Evolutionary conservation across 2,888 invertebrate species (phyloP), one percentile per base, ranked within the genome.

Genomic region (Eupithecia exiguata): DNA sequence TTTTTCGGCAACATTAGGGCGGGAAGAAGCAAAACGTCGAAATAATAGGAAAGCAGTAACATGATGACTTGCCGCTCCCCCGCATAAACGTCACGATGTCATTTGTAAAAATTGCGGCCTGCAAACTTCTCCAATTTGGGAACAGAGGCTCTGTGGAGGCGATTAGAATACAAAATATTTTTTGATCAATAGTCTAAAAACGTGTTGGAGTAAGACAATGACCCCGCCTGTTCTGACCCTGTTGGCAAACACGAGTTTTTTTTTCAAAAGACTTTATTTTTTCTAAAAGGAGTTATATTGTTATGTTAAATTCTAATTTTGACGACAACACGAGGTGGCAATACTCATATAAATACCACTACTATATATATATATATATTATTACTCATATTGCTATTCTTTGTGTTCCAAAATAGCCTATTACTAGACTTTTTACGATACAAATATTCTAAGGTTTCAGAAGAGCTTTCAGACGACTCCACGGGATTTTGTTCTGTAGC

Each of bases 81-180:
- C 88, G 91, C 90, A 91, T 93, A 93, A 93, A 92, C 92, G 94
- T 93, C 93, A 91, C 92, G 89, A 92, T 92, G 94, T 94, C 94
- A 94, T 94, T 94, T 94, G 94, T 94, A 94, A 94, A 94, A 94
- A 94, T 94, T 93, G 93, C 90, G 93, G 92, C 92, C 89, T 92
- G 87, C 86, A 92, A 80, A 93, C 89, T 93, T 93, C 90, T 89
- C 87, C 91, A 92, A 92, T 91, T 93, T 92, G 84, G 78, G 83
- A 86, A 92, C 89, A 91, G 74, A 65, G 74, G 81, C 78, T 77
- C 78, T 62, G 68, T 84, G 75, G 92, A 92, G 89, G 78, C 76
- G 69, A 36, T 25, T 46, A 9, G 25, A 36, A 65, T 38, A n/a
- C n/a, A 38, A n/a, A 63, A 38, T 0, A n/a, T 38, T 58, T 25